A percentile compares a stretch with the other conserved stretches of the same genome.
Conservation (phyloP, 2,797 vertebrate genomes). For the Emydoidea blandingii region DNA sequence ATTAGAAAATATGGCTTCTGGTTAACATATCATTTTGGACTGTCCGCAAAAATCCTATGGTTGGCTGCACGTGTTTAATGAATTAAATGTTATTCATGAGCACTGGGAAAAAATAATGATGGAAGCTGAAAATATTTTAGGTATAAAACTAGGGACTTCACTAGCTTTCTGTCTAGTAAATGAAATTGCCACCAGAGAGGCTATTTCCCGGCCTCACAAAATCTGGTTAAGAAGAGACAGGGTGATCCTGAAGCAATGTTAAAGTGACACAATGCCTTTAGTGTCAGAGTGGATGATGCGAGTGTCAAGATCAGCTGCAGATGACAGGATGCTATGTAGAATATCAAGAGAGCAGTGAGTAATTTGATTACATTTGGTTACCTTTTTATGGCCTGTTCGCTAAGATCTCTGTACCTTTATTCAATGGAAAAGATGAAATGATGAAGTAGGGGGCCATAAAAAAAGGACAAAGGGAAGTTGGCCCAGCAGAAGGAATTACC, state of each 20-base stretch:
- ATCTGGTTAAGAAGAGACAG: neutral
- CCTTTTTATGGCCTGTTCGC: neutral
- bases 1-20: neutral
- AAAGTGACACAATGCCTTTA: neutral
- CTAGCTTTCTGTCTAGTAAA: neutral
- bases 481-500: neutral
- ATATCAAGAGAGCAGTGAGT: neutral
- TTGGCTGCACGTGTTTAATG: conserved; percentile 8
- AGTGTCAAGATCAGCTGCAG: neutral
- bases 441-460: neutral
- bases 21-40: neutral
- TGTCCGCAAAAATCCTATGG: neutral
- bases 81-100: conserved; percentile 21
- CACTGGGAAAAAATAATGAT: neutral
- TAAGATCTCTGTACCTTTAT: neutral
- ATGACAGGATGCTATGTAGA: neutral
- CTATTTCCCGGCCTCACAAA: neutral
- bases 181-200: neutral
- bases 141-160: neutral
- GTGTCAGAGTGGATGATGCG: neutral
- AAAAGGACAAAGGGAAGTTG: neutral
- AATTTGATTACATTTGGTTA: neutral
- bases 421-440: neutral
- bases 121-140: neutral
- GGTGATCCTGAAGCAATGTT: neutral